Conservation (phyloP, 2,113 vertebrate genomes). For the Chaetorhynchus papuensis region DNA sequence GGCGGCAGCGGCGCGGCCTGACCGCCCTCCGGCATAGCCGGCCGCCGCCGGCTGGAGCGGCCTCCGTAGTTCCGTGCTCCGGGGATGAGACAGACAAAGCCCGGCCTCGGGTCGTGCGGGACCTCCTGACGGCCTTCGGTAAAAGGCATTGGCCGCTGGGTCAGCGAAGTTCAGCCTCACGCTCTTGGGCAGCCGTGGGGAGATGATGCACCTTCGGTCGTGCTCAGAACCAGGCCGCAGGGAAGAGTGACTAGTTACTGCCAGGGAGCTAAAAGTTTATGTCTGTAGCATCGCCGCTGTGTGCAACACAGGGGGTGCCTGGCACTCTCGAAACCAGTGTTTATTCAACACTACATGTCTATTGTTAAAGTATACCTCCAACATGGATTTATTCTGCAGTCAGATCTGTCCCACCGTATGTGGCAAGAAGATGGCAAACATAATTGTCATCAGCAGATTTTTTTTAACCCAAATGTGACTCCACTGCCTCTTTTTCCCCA, state of each 20-base stretch:
- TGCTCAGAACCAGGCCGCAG: not conserved
- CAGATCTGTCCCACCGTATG: not conserved
- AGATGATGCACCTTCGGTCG: accelerated
- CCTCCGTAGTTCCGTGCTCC: accelerated
- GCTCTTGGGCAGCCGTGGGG: accelerated
- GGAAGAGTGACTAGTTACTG: accelerated
- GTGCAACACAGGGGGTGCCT: accelerated
- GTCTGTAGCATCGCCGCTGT: accelerated
- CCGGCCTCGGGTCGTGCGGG: accelerated
- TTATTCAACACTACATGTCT: not conserved
- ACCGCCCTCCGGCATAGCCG: accelerated
- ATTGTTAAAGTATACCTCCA: not conserved
- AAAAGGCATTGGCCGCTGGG: accelerated
- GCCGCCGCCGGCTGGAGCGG: accelerated
- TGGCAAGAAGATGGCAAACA: not conserved
- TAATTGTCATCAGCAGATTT: not conserved
- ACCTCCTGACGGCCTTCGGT: accelerated
- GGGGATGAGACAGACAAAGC: accelerated
- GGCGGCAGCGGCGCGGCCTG: not conserved
- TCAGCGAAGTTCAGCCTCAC: accelerated
- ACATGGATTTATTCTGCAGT: not conserved
- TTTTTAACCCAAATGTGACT: not conserved
- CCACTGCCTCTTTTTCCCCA: not conserved
- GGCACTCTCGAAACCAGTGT: not conserved
- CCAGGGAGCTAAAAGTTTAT: accelerated